Evolutionary conservation across 2,797 vertebrate species (phyloP).

Genomic region (Pantherophis alleghaniensis): DNA sequence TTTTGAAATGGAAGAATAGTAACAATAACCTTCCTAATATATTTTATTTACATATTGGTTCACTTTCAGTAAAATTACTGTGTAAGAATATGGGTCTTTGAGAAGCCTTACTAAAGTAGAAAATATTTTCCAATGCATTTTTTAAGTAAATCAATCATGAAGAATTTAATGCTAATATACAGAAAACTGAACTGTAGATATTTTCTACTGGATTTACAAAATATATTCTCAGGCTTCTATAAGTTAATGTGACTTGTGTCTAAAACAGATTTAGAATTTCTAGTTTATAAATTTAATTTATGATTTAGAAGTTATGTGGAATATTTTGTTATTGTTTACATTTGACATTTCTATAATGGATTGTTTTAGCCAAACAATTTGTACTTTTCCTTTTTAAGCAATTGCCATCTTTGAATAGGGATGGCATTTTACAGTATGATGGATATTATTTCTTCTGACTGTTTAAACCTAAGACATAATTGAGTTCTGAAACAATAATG

Average conservation of each 20-base stretch:
- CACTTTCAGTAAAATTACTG: neutral
- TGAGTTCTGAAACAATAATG: constrained; percentile 24
- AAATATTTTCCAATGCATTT: neutral
- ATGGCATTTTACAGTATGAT: neutral
- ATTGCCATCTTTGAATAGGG: neutral
- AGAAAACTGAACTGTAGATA: neutral
- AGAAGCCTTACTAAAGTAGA: neutral
- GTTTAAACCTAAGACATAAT: constrained; percentile 12
- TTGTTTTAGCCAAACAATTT: neutral
- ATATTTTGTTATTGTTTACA: neutral
- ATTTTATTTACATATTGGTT: neutral
- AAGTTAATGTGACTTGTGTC: neutral
- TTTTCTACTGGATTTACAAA: neutral
- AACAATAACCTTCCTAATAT: neutral
- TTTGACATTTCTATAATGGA: neutral
- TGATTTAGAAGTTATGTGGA: neutral
- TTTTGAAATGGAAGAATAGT: neutral
- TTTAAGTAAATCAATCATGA: neutral
- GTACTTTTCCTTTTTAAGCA: constrained; percentile 25
- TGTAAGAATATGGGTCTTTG: neutral
- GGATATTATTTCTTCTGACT: constrained; percentile 37
- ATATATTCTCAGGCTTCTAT: neutral
- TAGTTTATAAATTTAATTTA: neutral
- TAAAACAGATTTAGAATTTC: neutral
- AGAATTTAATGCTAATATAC: neutral